Evolutionary conservation across 2,888 invertebrate genomes (phyloP).

Genomic region (Hypolimnas misippus): DNA sequence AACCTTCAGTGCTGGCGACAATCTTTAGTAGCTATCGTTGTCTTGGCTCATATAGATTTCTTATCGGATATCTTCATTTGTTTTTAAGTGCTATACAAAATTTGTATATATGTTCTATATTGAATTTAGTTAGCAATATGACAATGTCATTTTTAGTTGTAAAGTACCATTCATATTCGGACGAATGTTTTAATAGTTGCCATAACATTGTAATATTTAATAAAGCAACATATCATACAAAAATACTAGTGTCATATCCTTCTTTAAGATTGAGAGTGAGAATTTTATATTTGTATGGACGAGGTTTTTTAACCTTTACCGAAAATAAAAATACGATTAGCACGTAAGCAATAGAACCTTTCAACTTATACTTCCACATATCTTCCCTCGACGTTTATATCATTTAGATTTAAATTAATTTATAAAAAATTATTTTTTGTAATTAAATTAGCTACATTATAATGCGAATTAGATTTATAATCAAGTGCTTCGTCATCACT

Average conservation of each 20-base stretch:
- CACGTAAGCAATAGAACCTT: conserved; percentile 22
- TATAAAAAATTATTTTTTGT: conserved; percentile 5
- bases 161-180: background rate
- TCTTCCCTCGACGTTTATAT: conserved; percentile 19
- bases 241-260: conserved; percentile 62
- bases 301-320: conserved; percentile 29
- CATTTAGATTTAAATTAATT: background rate
- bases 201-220: conserved; percentile 16
- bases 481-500: background rate
- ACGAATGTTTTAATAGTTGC: background rate
- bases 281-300: conserved; percentile 60
- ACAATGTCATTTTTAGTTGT: background rate
- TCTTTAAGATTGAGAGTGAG: conserved; percentile 57
- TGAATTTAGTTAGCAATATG: background rate
- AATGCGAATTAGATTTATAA: conserved; percentile 2
- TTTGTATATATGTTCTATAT: background rate
- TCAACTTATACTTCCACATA: conserved; percentile 26
- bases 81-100: conserved; percentile 28
- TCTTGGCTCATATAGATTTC: conserved; percentile 70
- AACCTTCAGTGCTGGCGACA: conserved; percentile 69
- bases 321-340: conserved; percentile 31
- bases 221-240: conserved; percentile 67
- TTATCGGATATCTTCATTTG: conserved; percentile 55
- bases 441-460: background rate
- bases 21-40: conserved; percentile 63